A percentile compares a stretch with the other conserved stretches of the same genome.
These are phyloP conservation scores for Oedothorax gibbosus DNA, from an alignment of 1,140 invertebrate species.

Conservation along the genomic window DNA sequence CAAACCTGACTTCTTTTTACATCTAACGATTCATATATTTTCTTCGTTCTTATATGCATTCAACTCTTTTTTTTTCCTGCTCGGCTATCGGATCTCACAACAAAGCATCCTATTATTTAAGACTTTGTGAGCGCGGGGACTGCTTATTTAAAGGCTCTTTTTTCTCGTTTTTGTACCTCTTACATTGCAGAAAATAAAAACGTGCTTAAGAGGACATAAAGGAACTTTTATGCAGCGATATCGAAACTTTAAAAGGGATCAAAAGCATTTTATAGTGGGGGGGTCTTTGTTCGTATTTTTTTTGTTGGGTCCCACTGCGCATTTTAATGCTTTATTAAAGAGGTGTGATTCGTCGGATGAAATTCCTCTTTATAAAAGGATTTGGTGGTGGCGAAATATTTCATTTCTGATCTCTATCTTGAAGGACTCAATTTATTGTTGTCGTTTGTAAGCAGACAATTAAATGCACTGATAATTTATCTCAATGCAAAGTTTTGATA, in stretches of 20 bases:
- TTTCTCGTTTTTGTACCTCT: constrained; percentile 15
- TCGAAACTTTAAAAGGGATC: constrained; percentile 16
- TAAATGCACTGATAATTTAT: neutral
- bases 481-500: neutral
- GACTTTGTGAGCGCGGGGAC: neutral
- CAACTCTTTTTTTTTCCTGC: constrained; percentile 2
- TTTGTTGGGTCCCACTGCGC: neutral
- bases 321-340: constrained; percentile 23
- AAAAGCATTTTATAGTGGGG: constrained; percentile 15
- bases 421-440: neutral
- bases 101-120: constrained; percentile 40
- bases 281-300: constrained; percentile 16
- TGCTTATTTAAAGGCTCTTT: constrained; percentile 5
- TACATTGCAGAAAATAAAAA: constrained; percentile 51
- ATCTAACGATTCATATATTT: neutral
- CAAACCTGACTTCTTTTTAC: too few species aligned
- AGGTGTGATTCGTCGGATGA: neutral
- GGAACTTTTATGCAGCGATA: constrained; percentile 10
- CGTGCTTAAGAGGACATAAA: constrained; percentile 31
- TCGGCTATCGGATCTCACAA: neutral
- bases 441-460: neutral
- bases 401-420: neutral
- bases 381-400: neutral
- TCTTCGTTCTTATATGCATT: neutral
- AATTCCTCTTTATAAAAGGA: constrained; percentile 1